A percentile compares a stretch with the other conserved stretches of the same genome.
phyloP scores from a whole-genome alignment of 2,113 vertebrate genomes.

The Brienomyrus brachyistius region DNA sequence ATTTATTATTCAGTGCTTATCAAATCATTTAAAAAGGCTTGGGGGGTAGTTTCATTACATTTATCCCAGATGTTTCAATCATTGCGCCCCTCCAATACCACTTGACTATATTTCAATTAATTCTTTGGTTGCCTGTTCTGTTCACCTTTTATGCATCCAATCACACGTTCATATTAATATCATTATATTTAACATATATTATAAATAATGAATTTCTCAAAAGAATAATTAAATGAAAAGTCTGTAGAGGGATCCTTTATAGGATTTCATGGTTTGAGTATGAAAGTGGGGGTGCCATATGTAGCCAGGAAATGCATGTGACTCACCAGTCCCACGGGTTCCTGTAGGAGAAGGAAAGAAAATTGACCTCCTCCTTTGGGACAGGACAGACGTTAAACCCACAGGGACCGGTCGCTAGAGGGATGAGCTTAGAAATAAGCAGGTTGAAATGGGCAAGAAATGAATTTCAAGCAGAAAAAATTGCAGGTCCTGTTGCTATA shows the following conservation, averaged over 20 bases:
- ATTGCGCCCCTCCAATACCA: background rate
- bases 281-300: background rate
- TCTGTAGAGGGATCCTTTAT: background rate
- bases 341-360: background rate
- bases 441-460: background rate
- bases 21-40: background rate
- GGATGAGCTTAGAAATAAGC: background rate
- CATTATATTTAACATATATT: background rate
- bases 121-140: background rate
- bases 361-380: background rate
- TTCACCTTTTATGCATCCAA: background rate
- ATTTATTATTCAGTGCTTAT: conserved; percentile 14
- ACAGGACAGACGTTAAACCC: background rate
- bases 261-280: background rate
- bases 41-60: background rate
- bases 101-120: background rate
- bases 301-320: background rate
- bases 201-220: background rate
- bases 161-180: background rate
- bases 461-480: background rate
- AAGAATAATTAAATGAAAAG: background rate
- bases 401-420: background rate
- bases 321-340: background rate
- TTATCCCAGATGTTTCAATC: background rate
- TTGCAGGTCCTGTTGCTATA: background rate